Evolutionary conservation across 2,797 vertebrate species (phyloP).

Genomic region (Acanthurus tractus): DNA sequence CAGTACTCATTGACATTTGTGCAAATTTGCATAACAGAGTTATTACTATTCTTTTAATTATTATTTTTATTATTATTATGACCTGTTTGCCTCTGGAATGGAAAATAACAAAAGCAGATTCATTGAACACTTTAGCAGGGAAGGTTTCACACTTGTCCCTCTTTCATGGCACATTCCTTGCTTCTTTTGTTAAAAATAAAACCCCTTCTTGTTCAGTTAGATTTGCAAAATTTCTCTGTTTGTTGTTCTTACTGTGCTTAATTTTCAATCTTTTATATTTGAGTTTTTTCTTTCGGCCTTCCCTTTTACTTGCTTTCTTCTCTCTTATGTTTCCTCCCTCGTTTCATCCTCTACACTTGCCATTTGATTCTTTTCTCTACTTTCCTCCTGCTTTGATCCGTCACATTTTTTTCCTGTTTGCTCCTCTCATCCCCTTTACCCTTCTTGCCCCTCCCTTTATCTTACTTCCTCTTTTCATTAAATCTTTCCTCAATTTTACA

Average conservation of each 20-base stretch:
- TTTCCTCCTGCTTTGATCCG: neutral
- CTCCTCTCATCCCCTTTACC: neutral
- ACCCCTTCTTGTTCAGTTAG: neutral
- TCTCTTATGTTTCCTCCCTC: neutral
- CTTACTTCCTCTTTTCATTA: neutral
- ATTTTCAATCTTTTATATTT: neutral
- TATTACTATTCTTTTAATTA: no score
- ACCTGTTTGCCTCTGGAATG: neutral
- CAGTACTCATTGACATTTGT: conserved; percentile 1
- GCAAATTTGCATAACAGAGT: neutral
- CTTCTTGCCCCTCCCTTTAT: no score
- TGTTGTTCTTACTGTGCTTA: neutral
- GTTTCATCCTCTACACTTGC: neutral
- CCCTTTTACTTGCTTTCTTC: neutral
- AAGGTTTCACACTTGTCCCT: neutral
- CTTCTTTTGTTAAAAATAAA: neutral
- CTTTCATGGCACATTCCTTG: neutral
- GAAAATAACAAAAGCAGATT: conserved; percentile 9
- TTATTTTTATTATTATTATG: neutral
- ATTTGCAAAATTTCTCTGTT: neutral
- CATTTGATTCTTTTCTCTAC: neutral
- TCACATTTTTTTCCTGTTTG: neutral
- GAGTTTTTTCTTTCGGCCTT: neutral
- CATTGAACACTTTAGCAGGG: neutral
- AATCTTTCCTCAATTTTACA: neutral